Evolutionary conservation across 2,888 invertebrate species (phyloP), one percentile per base, ranked within the genome.

Genomic region (Callyntrura sp.): DNA sequence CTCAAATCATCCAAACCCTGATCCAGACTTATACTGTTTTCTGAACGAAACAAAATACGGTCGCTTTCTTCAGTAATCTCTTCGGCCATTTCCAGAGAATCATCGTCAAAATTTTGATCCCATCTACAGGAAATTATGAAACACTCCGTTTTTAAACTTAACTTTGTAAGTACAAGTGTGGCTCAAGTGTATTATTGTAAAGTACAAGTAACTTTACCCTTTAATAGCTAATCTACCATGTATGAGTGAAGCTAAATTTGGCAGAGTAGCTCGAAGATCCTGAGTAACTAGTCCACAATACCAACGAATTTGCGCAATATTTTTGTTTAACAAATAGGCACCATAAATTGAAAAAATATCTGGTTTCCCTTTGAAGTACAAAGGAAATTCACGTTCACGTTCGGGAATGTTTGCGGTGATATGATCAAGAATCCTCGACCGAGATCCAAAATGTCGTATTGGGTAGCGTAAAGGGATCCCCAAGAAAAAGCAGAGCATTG

Each of bases 321-420:
- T 98, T 95, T 98, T 98, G 95, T 99, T 99, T 45, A 99, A 95
- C 14, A 99, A 95, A 94, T 97, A 99, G 91, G 99, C 97, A 4
- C 97, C 99, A 94, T 98, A 98, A 91, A 97, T 96, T 94, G 98
- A 98, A 93, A 97, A 96, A 9, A 97, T 96, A 90, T 96, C 96
- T 94, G 97, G 97, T 93, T 97, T 97, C 62, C 97, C 97, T 93
- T 92, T 92, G 76, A 93, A 93, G 85, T 92, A 92, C 20, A 93
- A 83, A n/a, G 93, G 93, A 84, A 93, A 93, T 96, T 96, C 96
- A 95, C 96, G 94, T 92, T 96, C 96, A 92, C 96, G 96, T 90
- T 97, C 96, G 11, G 96, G 95, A 91, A 97, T 95, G 93, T 95
- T 95, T 76, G 96, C 95, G 51, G 97, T 97, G 48, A 98, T 96